Evolutionary conservation across 35 echinoderm and acorn worm species (phyloP).

Genomic region (Holothuria glaberrima): DNA sequence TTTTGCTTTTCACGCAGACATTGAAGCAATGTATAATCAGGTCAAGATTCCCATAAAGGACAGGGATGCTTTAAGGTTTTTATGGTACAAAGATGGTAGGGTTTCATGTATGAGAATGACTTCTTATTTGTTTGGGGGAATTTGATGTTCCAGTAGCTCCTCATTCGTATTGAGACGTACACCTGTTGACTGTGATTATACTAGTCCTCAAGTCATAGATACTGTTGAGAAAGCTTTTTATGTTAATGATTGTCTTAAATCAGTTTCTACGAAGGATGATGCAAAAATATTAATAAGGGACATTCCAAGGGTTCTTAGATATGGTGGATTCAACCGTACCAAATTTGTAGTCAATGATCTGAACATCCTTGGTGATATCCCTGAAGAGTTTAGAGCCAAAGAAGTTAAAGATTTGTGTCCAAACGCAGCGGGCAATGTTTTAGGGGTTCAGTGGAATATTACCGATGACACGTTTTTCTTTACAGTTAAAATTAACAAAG

Average conservation of each 20-base stretch:
- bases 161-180: conserved; percentile 62
- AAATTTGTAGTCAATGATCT: conserved; percentile 61
- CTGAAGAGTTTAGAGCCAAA: conserved; percentile 19
- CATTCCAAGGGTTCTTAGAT: conserved; percentile 27
- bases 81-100: background rate
- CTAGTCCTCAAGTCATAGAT: conserved; percentile 28
- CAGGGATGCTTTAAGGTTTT: conserved; percentile 31
- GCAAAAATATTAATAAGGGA: conserved; percentile 30
- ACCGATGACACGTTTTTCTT: conserved; percentile 47
- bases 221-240: conserved; percentile 66
- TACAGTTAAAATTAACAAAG: background rate
- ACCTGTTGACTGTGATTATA: conserved; percentile 18
- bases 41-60: conserved; percentile 5
- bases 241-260: conserved; percentile 70
- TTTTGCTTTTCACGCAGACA: conserved; percentile 7
- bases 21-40: conserved; percentile 27
- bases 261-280: conserved; percentile 27
- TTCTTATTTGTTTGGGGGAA: conserved; percentile 63
- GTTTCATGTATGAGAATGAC: conserved; percentile 43
- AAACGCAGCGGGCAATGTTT: background rate
- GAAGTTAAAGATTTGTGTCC: conserved; percentile 34
- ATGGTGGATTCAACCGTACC: conserved; percentile 55
- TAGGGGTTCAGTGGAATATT: conserved; percentile 43
- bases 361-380: background rate
- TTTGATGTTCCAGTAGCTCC: conserved; percentile 56